Evolutionary conservation across 1,140 invertebrate species (phyloP), one percentile per base, ranked within the genome.

Genomic region (Rhysida immarginata): DNA sequence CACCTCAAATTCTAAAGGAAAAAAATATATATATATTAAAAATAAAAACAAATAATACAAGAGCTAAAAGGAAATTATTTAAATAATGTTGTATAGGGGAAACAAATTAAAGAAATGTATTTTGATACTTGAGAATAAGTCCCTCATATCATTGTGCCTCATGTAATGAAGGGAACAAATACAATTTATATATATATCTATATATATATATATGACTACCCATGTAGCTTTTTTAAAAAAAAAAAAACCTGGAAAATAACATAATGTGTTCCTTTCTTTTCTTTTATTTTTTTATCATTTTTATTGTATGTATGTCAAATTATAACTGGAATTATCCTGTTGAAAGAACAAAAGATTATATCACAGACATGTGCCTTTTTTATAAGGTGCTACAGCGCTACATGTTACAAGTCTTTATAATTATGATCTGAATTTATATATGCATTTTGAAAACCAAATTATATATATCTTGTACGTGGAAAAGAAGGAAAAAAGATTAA

Each of bases 141-240:
- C 49, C 49, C 49, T 51, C 49, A 51, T 51, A 51, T 51, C 49
- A 51, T 51, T 51, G 49, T 51, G 49, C 49, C 49, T 51, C 44
- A 51, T 27, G 26, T 51, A 3, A 51, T 46, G 49, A 51, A 51
- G 49, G 49, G 49, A 51, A 51, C 49, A 51, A 51, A 51, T 5
- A 51, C 5, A 46, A 35, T n/a, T n/a, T n/a, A n/a, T n/a, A n/a
- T n/a, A 35, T 8, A 23, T 11, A 20, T 20, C 44, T 46, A 46
- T 20, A 51, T 51, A 26, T 26, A 20, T 26, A 51, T n/a, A n/a
- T n/a, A n/a, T n/a, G n/a, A n/a, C n/a, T n/a, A n/a, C n/a, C n/a
- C 26, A 51, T 51, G 49, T 51, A 26, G 23, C 26, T 51, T 51
- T 51, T 51, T 51, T 46, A 46, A 46, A 46, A 46, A 46, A 5